Evolutionary conservation across 2,113 vertebrate species (phyloP), one percentile per base, ranked within the genome.

Genomic region (Sceloporus tristichus): DNA sequence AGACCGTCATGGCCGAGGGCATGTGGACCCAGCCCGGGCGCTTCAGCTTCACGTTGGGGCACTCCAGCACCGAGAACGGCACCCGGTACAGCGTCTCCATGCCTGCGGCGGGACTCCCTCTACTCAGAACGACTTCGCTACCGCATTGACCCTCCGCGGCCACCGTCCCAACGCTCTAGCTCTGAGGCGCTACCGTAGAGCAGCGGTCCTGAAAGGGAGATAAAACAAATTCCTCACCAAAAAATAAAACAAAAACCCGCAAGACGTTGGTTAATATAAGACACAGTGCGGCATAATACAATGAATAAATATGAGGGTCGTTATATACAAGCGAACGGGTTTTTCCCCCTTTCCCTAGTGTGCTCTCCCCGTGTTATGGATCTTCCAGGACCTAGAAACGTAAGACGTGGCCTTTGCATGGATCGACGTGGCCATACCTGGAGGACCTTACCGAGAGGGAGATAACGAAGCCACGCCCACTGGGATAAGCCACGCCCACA

Each of bases 1-100:
- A 99, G 21, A 99, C 99, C 1, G 98, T 99, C 98, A 99, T 99
- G 2, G 99, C 99, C 54, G 99, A 99, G 59, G 98, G 99, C 98
- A 99, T 99, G 82, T 99, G 98, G 71, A 99, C 96, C 98, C 98
- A 99, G 9, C 98, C 97, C 8, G 99, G 99, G 90, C 98, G 98
- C 97, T 99, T 99, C 91, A 99, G 97, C 91, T 99, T 99, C 85
- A 99, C 95, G 89, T 99, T 99, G 25, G 99, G 98, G 85, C 98
- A 99, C 93, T 99, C 98, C 13, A 99, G 97, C 90, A 99, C 97
- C 19, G 97, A 90, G 85, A 99, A 99, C 0, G 98, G 98, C 65
- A 99, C 70, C 29, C 98, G 97, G 94, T 97, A 98, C 40, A 99
- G 89, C n/a, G 97, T 97, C 96, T 99, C 98, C 99, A 99, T 99